A percentile compares a stretch with the other conserved stretches of the same genome.
Conservation (phyloP, 1,140 invertebrate species). For the Drosophila bocki region DNA sequence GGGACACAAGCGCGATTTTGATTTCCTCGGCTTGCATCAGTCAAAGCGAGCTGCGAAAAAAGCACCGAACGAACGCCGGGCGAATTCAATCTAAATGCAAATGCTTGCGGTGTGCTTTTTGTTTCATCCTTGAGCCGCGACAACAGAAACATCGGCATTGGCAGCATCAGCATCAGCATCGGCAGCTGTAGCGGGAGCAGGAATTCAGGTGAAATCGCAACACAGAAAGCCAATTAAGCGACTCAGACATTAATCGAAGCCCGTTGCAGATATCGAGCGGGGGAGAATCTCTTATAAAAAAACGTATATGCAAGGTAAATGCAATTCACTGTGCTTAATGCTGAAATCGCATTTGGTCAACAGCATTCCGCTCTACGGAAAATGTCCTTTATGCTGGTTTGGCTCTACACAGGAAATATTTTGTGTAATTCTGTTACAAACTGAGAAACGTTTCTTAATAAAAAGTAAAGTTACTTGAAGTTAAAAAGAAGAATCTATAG, state of each 20-base stretch:
- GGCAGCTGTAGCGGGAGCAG: slow-evolving; percentile 2
- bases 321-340: slow-evolving; percentile 44
- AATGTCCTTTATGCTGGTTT: slow-evolving; percentile 36
- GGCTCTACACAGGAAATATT: neutral
- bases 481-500: too few species aligned
- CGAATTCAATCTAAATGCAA: slow-evolving; percentile 83
- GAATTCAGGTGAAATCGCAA: slow-evolving; percentile 72
- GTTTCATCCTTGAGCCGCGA: slow-evolving; percentile 47
- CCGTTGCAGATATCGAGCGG: slow-evolving; percentile 43
- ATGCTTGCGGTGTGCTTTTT: slow-evolving; percentile 72
- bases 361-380: slow-evolving; percentile 9
- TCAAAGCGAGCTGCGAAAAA: slow-evolving; percentile 49
- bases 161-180: slow-evolving; percentile 1
- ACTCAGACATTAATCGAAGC: slow-evolving; percentile 71
- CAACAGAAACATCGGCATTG: slow-evolving; percentile 23
- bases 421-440: too few species aligned
- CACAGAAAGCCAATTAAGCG: slow-evolving; percentile 80
- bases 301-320: slow-evolving; percentile 20
- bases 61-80: slow-evolving; percentile 39
- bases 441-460: neutral
- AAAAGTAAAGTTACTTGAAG: too few species aligned
- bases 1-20: slow-evolving; percentile 50
- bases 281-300: slow-evolving; percentile 11
- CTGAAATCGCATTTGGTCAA: slow-evolving; percentile 45
- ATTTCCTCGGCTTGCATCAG: slow-evolving; percentile 74